Evolutionary conservation across 2,888 invertebrate species (phyloP).

Genomic region (Siphlonurus alternatus): DNA sequence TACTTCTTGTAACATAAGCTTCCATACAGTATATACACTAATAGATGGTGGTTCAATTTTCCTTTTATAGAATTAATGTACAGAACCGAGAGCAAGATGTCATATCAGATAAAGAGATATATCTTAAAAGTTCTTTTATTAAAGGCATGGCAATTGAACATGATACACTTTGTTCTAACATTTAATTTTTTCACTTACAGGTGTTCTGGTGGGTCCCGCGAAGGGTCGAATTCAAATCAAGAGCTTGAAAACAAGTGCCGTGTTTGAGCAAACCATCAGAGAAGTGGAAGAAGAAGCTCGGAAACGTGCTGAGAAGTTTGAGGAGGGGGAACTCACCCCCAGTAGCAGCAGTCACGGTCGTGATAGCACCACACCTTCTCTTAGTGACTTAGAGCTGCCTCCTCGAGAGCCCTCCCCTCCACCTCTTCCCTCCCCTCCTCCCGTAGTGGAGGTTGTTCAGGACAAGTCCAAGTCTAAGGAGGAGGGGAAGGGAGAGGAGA

Average conservation of each 20-base stretch:
- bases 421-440: not conserved
- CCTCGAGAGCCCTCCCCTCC: not conserved
- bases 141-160: no score
- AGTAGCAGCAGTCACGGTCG: not conserved
- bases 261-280: constrained; percentile 46
- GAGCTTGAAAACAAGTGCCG: constrained; percentile 46
- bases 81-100: no score
- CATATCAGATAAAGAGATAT: no score
- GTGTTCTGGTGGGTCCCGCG: constrained; percentile 19
- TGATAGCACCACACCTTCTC: not conserved
- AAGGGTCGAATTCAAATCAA: constrained; percentile 45
- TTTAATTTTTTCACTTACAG: no score
- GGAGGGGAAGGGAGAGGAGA: constrained; percentile 25
- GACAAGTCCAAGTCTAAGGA: not conserved
- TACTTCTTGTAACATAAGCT: no score
- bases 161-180: no score
- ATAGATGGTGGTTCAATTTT: no score
- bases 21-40: no score
- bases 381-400: not conserved
- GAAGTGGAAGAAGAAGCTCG: constrained; percentile 40
- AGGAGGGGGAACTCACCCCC: constrained; percentile 39
- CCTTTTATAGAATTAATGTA: no score
- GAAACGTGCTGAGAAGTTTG: constrained; percentile 39
- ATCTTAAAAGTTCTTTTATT: no score
- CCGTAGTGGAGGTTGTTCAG: no score